Evolutionary conservation across 92 coral and sea anemone species (phyloP).

Genomic region (Heteractis magnifica): DNA sequence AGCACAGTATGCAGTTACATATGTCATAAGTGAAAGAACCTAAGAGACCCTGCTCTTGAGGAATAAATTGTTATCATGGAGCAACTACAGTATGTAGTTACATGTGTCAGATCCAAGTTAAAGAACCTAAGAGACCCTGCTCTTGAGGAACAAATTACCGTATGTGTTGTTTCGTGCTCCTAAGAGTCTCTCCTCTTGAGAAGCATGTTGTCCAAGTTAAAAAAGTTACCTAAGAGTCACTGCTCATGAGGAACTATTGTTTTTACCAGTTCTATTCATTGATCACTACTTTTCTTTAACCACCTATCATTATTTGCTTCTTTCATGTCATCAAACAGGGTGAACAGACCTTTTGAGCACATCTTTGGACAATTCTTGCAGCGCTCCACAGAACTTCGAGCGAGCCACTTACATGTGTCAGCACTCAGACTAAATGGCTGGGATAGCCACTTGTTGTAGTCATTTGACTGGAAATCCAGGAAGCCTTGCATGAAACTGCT

Average conservation of each 20-base stretch:
- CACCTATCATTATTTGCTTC: constrained; percentile 58
- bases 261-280: constrained; percentile 7
- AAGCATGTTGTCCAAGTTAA: no score
- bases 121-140: constrained; percentile 25
- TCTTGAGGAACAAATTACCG: constrained; percentile 6
- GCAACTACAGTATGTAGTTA: not conserved
- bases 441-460: constrained; percentile 64
- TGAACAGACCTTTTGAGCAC: constrained; percentile 78
- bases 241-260: constrained; percentile 14
- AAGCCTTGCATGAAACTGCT: constrained; percentile 51
- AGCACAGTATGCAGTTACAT: not conserved
- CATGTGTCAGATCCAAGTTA: not conserved
- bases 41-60: constrained; percentile 24
- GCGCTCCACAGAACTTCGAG: constrained; percentile 64
- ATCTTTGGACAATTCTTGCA: constrained; percentile 82
- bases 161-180: not conserved
- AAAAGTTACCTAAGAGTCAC: constrained; percentile 8
- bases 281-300: constrained; percentile 47
- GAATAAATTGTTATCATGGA: not conserved
- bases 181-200: constrained; percentile 22
- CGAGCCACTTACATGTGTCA: constrained; percentile 79
- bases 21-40: not conserved
- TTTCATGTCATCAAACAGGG: constrained; percentile 61
- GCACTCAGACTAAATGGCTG: constrained; percentile 21
- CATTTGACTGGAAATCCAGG: constrained; percentile 53